Percentiles rank a stretch among this genome's conserved stretches.
Evolutionary conservation across 2,888 invertebrate species (phyloP).

Genomic region (Rhagonycha lutea): DNA sequence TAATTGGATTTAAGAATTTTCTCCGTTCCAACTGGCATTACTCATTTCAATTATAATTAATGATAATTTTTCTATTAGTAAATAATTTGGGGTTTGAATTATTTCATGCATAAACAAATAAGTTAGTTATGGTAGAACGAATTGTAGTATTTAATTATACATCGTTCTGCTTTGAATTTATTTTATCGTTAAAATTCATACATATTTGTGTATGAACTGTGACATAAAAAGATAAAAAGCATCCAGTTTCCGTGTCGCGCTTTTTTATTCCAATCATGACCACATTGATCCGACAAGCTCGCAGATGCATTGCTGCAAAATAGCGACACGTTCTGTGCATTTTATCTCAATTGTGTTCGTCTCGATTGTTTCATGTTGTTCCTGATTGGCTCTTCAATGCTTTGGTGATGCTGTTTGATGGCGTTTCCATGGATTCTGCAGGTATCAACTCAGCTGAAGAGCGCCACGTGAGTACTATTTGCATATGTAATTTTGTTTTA

Average conservation of each 20-base stretch:
- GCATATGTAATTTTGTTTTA: slow-evolving; percentile 16
- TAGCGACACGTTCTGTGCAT: slow-evolving; percentile 49
- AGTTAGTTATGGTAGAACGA: slow-evolving; percentile 7
- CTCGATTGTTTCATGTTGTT: slow-evolving; percentile 59
- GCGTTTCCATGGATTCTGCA: slow-evolving; percentile 46
- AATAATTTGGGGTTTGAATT: neutral
- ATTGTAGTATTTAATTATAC: slow-evolving; percentile 10
- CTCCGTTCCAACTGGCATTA: neutral
- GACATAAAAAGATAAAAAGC: slow-evolving; percentile 17
- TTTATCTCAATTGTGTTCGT: slow-evolving; percentile 55
- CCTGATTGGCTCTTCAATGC: slow-evolving; percentile 45
- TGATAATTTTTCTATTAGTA: neutral
- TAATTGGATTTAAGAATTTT: neutral
- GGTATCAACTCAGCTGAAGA: slow-evolving; percentile 68
- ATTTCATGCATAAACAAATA: slow-evolving; percentile 3
- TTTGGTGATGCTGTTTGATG: slow-evolving; percentile 38
- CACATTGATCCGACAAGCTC: slow-evolving; percentile 48
- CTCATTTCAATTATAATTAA: neutral
- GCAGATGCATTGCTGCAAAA: slow-evolving; percentile 45
- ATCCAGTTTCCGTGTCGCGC: slow-evolving; percentile 46
- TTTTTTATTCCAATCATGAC: slow-evolving; percentile 48
- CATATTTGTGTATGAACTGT: slow-evolving; percentile 16
- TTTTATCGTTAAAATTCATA: slow-evolving; percentile 14
- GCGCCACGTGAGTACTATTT: slow-evolving; percentile 64
- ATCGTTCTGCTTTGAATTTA: slow-evolving; percentile 9